A percentile compares a stretch with the other conserved stretches of the same genome.
Evolutionary conservation across 2,888 invertebrate genomes (phyloP).

Genomic region (Apodemia zela): DNA sequence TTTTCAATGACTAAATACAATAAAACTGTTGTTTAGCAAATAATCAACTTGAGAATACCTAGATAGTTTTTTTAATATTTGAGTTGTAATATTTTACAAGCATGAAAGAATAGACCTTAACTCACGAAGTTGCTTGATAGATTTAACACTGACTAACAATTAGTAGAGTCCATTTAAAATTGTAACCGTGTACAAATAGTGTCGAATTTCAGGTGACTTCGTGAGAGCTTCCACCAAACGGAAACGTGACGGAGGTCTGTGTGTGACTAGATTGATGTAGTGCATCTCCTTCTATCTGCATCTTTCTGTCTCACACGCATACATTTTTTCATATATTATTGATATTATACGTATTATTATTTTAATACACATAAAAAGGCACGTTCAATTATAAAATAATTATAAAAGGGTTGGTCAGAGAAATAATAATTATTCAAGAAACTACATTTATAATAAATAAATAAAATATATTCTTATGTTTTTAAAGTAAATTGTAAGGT

Average conservation of each 20-base stretch:
- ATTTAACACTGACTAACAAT: slow-evolving; percentile 49
- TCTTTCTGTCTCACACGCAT: slow-evolving; percentile 71
- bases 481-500: neutral
- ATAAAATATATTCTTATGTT: neutral
- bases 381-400: neutral
- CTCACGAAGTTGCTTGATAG: slow-evolving; percentile 73
- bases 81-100: slow-evolving; percentile 26
- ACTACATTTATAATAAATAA: neutral
- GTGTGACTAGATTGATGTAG: slow-evolving; percentile 77
- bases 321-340: slow-evolving; percentile 19
- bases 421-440: neutral
- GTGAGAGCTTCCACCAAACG: slow-evolving; percentile 69
- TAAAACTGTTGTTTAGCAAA: neutral
- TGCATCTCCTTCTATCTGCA: slow-evolving; percentile 66
- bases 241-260: slow-evolving; percentile 69
- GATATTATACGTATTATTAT: slow-evolving; percentile 17
- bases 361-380: slow-evolving; percentile 17
- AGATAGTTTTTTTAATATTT: neutral
- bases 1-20: no score
- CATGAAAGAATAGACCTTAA: slow-evolving; percentile 50
- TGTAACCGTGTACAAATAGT: slow-evolving; percentile 47
- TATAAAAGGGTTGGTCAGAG: neutral
- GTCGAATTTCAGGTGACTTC: slow-evolving; percentile 77
- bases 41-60: neutral
- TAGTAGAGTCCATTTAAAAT: slow-evolving; percentile 38